Conservation (phyloP, 2,888 invertebrate genomes). For the Glaucopsyche alexis region DNA sequence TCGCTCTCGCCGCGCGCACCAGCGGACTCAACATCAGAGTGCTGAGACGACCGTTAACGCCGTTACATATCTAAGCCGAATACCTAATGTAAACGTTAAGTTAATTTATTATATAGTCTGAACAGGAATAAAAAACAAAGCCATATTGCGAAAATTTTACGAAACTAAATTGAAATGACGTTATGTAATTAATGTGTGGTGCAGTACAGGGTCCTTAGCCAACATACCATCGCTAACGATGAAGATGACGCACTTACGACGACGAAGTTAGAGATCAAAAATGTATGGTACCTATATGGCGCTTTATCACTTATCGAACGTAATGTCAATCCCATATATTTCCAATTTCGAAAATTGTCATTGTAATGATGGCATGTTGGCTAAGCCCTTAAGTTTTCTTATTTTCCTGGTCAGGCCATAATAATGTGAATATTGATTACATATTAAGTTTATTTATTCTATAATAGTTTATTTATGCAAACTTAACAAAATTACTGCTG, state of each 20-base stretch:
- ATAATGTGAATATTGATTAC: neutral
- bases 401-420: neutral
- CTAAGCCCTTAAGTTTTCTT: too few species aligned
- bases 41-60: slow-evolving; percentile 22
- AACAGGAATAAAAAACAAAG: neutral
- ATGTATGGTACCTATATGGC: too few species aligned
- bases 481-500: neutral
- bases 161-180: too few species aligned
- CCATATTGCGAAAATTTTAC: neutral
- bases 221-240: too few species aligned
- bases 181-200: too few species aligned
- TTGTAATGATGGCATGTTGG: too few species aligned
- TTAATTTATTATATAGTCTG: neutral
- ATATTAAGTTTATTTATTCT: neutral
- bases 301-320: too few species aligned
- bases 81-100: neutral
- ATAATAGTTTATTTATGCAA: neutral
- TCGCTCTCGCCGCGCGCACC: neutral
- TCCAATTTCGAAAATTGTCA: too few species aligned
- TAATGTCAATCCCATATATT: too few species aligned
- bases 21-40: slow-evolving; percentile 10
- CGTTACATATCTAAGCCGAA: neutral
- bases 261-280: too few species aligned
- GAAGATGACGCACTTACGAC: too few species aligned
- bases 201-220: too few species aligned